Conservation (phyloP, 2,888 invertebrate genomes). For the Syrista parreyssii region DNA sequence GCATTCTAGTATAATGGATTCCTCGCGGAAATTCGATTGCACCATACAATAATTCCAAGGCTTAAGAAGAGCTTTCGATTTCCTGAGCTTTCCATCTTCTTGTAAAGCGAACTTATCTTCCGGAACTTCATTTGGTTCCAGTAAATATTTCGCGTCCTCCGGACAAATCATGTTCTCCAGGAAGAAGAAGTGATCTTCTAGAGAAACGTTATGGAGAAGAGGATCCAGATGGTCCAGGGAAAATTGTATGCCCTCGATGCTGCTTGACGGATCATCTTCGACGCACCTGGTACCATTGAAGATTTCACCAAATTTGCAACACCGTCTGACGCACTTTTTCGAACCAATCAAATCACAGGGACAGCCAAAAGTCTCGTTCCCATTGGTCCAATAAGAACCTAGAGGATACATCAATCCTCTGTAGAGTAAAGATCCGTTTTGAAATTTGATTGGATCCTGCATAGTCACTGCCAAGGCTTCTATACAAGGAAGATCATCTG, state of each 20-base stretch:
- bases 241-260: conserved; percentile 20
- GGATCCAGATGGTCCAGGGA: conserved; percentile 18
- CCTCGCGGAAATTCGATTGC: conserved; percentile 17
- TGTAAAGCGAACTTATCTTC: conserved; percentile 32
- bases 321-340: conserved; percentile 32
- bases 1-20: conserved; percentile 24
- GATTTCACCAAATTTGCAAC: conserved; percentile 30
- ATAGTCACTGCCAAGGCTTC: conserved; percentile 13
- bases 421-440: conserved; percentile 13
- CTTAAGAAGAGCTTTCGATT: not conserved
- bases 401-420: conserved; percentile 15
- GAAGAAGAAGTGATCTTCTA: conserved; percentile 26
- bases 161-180: conserved; percentile 24
- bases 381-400: conserved; percentile 20
- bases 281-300: conserved; percentile 18
- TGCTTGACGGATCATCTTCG: conserved; percentile 2
- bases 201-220: conserved; percentile 17
- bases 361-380: conserved; percentile 22
- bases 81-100: conserved; percentile 24
- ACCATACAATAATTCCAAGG: conserved; percentile 30
- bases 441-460: conserved; percentile 11
- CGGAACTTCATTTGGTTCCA: conserved; percentile 27
- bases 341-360: conserved; percentile 19
- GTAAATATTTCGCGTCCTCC: conserved; percentile 11
- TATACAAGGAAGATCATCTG: conserved; percentile 11